Base-by-base conservation (phyloP, 2,888 invertebrate genomes). In the Sylvicola cinctus region DNA sequence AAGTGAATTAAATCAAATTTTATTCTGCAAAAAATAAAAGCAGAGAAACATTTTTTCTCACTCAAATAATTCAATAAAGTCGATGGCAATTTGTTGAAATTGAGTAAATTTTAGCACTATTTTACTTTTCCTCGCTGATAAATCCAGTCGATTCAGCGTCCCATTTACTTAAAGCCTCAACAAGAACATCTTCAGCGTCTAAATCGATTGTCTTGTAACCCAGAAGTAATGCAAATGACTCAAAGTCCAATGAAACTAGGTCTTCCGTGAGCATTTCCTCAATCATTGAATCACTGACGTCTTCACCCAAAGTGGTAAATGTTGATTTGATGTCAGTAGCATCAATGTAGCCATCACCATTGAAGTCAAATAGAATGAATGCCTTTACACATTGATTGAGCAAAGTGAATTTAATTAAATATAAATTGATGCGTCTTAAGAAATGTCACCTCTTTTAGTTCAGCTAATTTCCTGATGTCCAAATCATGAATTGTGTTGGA, bases 341-440 rank as follows among this genome's bases (percentile, higher is more conserved):
- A 44, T 70, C 69, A 40, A 74, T 70, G 44, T 66, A 61, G 1
- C 74, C 74, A 45, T 74, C 72, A 16, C 68, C 65, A 42, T 74
- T 65, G 48, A 71, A 52, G 43, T 74, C 74, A 41, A 74, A 70
- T 4, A 74, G 56, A 29, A 67, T 54, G 46, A 74, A 74, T 2
- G 68, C 70, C 72, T 72, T 47, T 27, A 47, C 44, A 41, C 35
- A 39, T 29, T 32, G 28, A 31, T 7, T 7, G 27, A n/a, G 11
- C 10, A 16, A 20, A 31, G 15, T 29, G 13, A 34, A 26, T 11
- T 33, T 34, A 20, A 31, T 25, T 28, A 16, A 13, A 29, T 23
- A 30, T 7, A 36, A 28, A 32, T 12, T 4, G 14, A 17, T 13
- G 16, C 16, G 12, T 26, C 13, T 13, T 4, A 27, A 26, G 28